Conservation (phyloP, 2,797 vertebrate species). For the Agapornis canus region DNA sequence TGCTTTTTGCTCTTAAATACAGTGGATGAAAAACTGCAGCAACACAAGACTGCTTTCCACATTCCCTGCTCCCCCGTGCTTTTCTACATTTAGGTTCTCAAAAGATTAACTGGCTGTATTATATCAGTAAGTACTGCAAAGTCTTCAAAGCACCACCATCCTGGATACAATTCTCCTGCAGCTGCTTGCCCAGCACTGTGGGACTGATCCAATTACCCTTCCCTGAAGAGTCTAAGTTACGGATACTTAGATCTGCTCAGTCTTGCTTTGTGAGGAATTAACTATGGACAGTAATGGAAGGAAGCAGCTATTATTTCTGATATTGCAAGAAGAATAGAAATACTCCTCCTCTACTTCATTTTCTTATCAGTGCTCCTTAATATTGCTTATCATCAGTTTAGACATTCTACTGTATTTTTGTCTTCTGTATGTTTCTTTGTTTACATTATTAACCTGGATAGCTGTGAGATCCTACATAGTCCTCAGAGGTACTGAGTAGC, state of each 20-base stretch:
- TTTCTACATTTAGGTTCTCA: not conserved
- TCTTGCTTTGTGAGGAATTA: not conserved
- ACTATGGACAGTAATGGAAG: not conserved
- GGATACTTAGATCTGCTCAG: not conserved
- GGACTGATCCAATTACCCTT: not conserved
- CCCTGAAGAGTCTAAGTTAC: not conserved
- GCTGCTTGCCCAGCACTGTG: not conserved
- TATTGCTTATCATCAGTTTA: fast-evolving
- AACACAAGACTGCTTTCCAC: not conserved
- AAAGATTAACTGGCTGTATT: not conserved
- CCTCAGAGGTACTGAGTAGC: not conserved
- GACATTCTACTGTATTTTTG: not conserved
- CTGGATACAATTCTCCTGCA: not conserved
- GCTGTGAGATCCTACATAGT: not conserved
- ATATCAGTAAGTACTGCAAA: not conserved
- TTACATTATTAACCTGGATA: not conserved
- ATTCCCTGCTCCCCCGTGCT: not conserved
- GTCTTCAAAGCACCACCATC: not conserved
- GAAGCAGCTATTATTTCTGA: not conserved
- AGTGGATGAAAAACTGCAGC: not conserved
- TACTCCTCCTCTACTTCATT: not conserved
- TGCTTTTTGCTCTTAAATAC: not conserved
- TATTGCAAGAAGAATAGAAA: not conserved
- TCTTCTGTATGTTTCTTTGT: not conserved
- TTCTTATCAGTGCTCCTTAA: not conserved